Evolutionary conservation across 2,888 invertebrate genomes (phyloP).

Genomic region (Conops quadrifasciatus): DNA sequence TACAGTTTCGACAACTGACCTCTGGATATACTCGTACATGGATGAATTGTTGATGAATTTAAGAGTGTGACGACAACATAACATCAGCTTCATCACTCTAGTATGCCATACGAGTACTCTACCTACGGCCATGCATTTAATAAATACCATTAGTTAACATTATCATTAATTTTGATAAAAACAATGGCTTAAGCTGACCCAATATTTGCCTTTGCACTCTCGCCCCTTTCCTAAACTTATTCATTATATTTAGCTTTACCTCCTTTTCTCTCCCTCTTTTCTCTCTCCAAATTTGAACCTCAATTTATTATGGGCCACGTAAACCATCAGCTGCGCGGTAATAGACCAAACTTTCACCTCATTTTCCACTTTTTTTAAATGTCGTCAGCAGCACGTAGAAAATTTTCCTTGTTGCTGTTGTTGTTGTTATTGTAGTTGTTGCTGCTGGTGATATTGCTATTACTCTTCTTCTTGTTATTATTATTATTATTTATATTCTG

Average conservation of each 20-base stretch:
- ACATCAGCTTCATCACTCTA: too few relatives aligned
- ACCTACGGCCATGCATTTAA: too few relatives aligned
- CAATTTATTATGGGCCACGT: too few relatives aligned
- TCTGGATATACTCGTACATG: too few relatives aligned
- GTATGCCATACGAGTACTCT: too few relatives aligned
- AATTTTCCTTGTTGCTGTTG: neutral
- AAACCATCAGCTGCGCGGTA: too few relatives aligned
- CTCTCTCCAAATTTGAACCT: neutral
- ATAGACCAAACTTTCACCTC: too few relatives aligned
- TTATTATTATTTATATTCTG: neutral
- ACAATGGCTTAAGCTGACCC: neutral
- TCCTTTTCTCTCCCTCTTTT: neutral
- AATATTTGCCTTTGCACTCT: neutral
- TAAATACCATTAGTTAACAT: neutral
- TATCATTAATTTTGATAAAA: conserved; percentile 1
- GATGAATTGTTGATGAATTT: too few relatives aligned
- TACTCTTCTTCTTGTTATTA: neutral
- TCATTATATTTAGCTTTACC: neutral
- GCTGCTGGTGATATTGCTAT: neutral
- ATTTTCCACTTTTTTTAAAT: too few relatives aligned
- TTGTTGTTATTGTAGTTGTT: neutral
- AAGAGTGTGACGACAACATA: too few relatives aligned
- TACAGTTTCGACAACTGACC: too few relatives aligned
- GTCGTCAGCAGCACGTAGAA: neutral
- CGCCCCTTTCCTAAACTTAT: neutral